phyloP scores from a whole-genome alignment of 2,797 vertebrate genomes.

The Microchirus variegatus region DNA sequence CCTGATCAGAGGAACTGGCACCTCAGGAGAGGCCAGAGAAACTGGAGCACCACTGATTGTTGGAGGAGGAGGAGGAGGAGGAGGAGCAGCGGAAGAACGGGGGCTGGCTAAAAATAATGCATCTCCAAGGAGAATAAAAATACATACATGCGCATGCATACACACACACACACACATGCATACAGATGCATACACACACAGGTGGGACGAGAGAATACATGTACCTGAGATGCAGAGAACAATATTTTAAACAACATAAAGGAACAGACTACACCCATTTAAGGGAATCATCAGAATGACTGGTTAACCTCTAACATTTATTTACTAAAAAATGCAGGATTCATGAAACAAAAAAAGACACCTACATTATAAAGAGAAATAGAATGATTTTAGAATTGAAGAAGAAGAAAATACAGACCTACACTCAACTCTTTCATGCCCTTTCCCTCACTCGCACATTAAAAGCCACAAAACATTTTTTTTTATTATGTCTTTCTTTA shows the following conservation, averaged over 20 bases:
- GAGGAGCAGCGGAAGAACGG: constrained; percentile 70
- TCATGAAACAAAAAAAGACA: constrained; percentile 1
- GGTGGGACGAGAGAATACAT: constrained; percentile 8
- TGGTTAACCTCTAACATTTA: constrained; percentile 22
- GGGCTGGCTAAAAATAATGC: constrained; percentile 84
- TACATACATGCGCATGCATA: constrained; percentile 72
- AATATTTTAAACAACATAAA: neutral
- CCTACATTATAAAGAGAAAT: neutral
- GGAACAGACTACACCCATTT: neutral
- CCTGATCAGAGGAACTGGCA: constrained; percentile 71
- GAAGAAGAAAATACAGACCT: constrained; percentile 12
- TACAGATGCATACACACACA: constrained; percentile 39
- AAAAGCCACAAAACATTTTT: constrained; percentile 6
- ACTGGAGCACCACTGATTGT: constrained; percentile 83
- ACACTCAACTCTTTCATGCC: constrained; percentile 33
- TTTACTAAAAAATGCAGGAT: constrained; percentile 11
- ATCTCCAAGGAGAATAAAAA: constrained; percentile 85
- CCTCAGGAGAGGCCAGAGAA: constrained; percentile 81
- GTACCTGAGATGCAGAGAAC: constrained; percentile 20
- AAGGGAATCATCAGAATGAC: neutral
- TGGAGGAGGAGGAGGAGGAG: constrained; percentile 53
- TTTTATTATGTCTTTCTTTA: neutral
- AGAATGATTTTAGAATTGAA: constrained; percentile 16
- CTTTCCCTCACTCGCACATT: constrained; percentile 9
- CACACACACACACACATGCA: constrained; percentile 65